Base-by-base conservation (phyloP, 2,888 invertebrate genomes). In the Pseudoips prasinana region DNA sequence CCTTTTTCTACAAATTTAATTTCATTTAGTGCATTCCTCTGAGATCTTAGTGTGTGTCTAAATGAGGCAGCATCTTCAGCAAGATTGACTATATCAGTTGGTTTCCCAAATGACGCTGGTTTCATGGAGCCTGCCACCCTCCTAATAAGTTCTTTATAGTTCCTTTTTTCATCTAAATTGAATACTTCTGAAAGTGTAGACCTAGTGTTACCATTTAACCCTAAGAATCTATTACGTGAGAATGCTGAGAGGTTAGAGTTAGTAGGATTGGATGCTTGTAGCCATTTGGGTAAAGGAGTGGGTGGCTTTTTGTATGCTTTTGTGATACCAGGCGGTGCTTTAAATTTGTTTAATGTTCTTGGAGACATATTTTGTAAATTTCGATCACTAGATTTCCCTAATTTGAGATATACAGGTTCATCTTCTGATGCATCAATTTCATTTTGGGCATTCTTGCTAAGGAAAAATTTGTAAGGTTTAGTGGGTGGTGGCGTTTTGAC, bases 81-180 rank as follows among this genome's bases (percentile, higher is more conserved):
- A 39, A 85, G 46, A 57, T 77, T 78, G 0, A 76, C 64, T 29
- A 76, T 62, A 31, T 83, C 77, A 33, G 58, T n/a, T 5, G 72
- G 62, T 48, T 68, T 83, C 0, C 64, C 48, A 5, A 58, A 41
- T 14, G 59, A 29, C 2, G 63, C 25, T 4, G 78, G 67, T 50
- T 71, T 80, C 41, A 71, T 64, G 4, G 71, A 71, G 1, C 46
- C 61, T 0, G 78, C 64, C 3, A 86, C 81, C 53, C 75, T 73
- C 29, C 76, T 81, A 20, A 92, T 83, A 23, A 92, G 59, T 62
- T 90, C 89, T 52, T 86, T 85, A 50, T 91, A 92, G 56, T 82
- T 84, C 54, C 73, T 79, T 58, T 91, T 91, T 46, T 91, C 91
- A 50, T 90, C 90, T 58, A 91, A 73, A 64, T 91, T 84, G 46